Evolutionary conservation across 2,888 invertebrate species (phyloP).

Genomic region (Archaeoteleia sp.): DNA sequence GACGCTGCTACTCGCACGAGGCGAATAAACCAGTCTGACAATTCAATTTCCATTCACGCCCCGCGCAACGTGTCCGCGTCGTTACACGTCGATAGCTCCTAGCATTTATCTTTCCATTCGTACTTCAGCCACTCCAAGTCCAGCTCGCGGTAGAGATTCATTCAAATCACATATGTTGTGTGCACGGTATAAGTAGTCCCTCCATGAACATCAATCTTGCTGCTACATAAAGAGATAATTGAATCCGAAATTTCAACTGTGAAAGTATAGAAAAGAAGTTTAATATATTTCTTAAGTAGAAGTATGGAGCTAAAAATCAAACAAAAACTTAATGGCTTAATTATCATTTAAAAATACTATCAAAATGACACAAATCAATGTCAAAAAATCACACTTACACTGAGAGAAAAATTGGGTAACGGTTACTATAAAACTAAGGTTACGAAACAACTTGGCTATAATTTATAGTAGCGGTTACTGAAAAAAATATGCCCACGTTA

Average conservation of each 20-base stretch:
- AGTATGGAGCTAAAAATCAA: slow-evolving; percentile 21
- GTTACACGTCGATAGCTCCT: slow-evolving; percentile 55
- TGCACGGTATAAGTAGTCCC: slow-evolving; percentile 47
- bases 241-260: slow-evolving; percentile 37
- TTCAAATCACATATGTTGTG: slow-evolving; percentile 54
- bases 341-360: too few relatives aligned
- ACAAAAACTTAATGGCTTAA: too few relatives aligned
- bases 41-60: slow-evolving; percentile 56
- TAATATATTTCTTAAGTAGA: slow-evolving; percentile 32
- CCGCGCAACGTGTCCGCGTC: slow-evolving; percentile 52
- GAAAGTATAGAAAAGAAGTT: slow-evolving; percentile 29
- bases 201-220: slow-evolving; percentile 49
- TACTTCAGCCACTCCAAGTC: slow-evolving; percentile 49
- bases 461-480: too few relatives aligned
- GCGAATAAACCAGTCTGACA: slow-evolving; percentile 56
- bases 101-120: slow-evolving; percentile 58
- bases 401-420: too few relatives aligned
- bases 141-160: slow-evolving; percentile 51
- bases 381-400: too few relatives aligned
- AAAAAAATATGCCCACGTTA: too few relatives aligned
- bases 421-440: too few relatives aligned
- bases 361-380: too few relatives aligned
- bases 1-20: slow-evolving; percentile 38
- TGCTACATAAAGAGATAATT: slow-evolving; percentile 38
- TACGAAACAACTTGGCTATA: too few relatives aligned